Percentiles rank a stretch among this genome's conserved stretches.
Conservation (phyloP, 2,888 invertebrate genomes). For the Tachystola acroxantha region DNA sequence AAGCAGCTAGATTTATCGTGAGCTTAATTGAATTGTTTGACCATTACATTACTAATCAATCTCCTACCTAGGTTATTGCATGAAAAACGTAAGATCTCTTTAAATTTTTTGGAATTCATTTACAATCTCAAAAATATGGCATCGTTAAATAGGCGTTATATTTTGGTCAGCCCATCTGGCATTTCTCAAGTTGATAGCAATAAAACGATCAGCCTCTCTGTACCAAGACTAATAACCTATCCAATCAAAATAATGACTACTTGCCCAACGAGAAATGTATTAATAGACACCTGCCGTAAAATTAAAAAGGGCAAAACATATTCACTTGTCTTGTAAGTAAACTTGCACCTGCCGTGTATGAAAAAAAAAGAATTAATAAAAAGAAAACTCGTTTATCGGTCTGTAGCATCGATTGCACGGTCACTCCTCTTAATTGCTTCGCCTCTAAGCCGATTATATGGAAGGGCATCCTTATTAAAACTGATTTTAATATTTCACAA, state of each 20-base stretch:
- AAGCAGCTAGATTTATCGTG: too few relatives aligned
- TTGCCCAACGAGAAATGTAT: slow-evolving; percentile 7
- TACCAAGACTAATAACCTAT: too few relatives aligned
- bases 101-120: too few relatives aligned
- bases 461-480: slow-evolving; percentile 20
- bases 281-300: slow-evolving; percentile 11
- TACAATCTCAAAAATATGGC: too few relatives aligned
- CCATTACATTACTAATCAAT: too few relatives aligned
- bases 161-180: too few relatives aligned
- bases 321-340: slow-evolving; percentile 12
- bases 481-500: slow-evolving; percentile 6
- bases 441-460: slow-evolving; percentile 14
- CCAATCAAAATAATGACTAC: slow-evolving; percentile 8
- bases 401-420: slow-evolving; percentile 30
- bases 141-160: too few relatives aligned
- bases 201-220: not conserved
- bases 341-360: slow-evolving; percentile 20
- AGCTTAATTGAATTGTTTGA: too few relatives aligned
- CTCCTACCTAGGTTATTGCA: too few relatives aligned
- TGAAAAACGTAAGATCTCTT: too few relatives aligned
- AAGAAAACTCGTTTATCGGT: slow-evolving; percentile 18
- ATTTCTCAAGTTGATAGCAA: not conserved
- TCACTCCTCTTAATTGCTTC: slow-evolving; percentile 37
- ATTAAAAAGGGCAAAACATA: slow-evolving; percentile 10
- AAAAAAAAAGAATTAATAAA: slow-evolving; percentile 11